Base-by-base conservation (phyloP, 1,140 invertebrate genomes). In the Procambarus clarkii region DNA sequence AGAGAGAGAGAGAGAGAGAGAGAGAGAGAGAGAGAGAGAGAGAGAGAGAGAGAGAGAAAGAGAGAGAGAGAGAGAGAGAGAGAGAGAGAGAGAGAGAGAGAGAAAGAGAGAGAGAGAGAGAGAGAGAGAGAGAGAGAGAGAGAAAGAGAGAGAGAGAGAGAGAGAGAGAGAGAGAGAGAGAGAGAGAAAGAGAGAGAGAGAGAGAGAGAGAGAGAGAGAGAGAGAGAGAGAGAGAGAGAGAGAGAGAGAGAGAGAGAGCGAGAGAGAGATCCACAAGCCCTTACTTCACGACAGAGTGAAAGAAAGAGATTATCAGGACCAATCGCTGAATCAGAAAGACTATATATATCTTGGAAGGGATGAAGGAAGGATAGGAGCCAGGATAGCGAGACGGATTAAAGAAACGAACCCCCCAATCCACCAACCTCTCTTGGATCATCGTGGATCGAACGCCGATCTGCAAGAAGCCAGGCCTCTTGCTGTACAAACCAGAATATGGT, bases 71-170 rank as follows among this genome's bases (percentile, higher is more conserved):
- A 69, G 64, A 21, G 64, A 69, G 64, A 21, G 21, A 21, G 64
- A 69, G 64, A 21, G 21, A 21, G 64, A 69, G 64, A 21, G 21
- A 21, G 64, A 69, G 64, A 21, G 21, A 21, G 64, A 77, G 21
- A 24, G 2, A 24, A 44, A 77, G 74, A 24, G n/a, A 24, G 74
- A 77, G 74, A 24, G n/a, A 24, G 74, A 77, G 74, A 24, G n/a
- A 77, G 74, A 77, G 15, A 24, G 74, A 77, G 74, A 77, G n/a
- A 24, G n/a, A 77, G 74, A 77, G n/a, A 21, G 21, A 21, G 64
- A 69, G 64, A 21, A 69, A 21, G 11, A 69, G 64, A 9, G 9
- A 11, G 64, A 69, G 9, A 21, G 9, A 11, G 64, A 69, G 21
- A 9, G 11, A 21, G 21, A 69, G 64, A 21, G 64, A 69, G 64